Percentiles rank a stretch among this genome's conserved stretches.
Evolutionary conservation across 2,113 vertebrate genomes (phyloP).

Genomic region (Cygnus buccinator): DNA sequence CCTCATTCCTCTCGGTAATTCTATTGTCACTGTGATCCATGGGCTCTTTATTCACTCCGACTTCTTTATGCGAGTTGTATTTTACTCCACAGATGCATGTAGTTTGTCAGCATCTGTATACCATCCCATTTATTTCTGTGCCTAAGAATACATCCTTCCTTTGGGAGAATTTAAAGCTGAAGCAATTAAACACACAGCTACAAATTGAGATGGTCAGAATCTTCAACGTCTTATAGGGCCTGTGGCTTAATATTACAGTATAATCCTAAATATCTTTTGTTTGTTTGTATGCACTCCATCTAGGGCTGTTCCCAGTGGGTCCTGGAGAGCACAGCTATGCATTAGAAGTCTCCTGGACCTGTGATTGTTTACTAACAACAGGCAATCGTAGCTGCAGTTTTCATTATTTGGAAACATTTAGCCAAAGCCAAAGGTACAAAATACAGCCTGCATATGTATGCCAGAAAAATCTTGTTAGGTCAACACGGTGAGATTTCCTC

Average conservation of each 20-base stretch:
- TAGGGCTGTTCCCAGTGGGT: background rate
- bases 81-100: background rate
- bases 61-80: background rate
- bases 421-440: background rate
- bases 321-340: background rate
- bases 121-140: background rate
- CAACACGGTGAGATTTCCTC: background rate
- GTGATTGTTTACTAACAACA: background rate
- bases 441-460: background rate
- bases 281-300: background rate
- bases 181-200: background rate
- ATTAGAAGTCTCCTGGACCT: background rate
- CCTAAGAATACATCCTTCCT: background rate
- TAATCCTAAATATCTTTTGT: background rate
- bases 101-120: background rate
- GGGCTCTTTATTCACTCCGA: background rate
- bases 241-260: background rate
- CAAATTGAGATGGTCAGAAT: background rate
- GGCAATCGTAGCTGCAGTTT: background rate
- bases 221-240: background rate
- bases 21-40: background rate
- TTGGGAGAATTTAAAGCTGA: background rate
- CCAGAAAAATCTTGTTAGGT: background rate
- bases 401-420: background rate
- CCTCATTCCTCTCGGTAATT: background rate